Evolutionary conservation across 2,797 vertebrate genomes (phyloP), one percentile per base, ranked within the genome.

Genomic region (Hoplostethus atlanticus): DNA sequence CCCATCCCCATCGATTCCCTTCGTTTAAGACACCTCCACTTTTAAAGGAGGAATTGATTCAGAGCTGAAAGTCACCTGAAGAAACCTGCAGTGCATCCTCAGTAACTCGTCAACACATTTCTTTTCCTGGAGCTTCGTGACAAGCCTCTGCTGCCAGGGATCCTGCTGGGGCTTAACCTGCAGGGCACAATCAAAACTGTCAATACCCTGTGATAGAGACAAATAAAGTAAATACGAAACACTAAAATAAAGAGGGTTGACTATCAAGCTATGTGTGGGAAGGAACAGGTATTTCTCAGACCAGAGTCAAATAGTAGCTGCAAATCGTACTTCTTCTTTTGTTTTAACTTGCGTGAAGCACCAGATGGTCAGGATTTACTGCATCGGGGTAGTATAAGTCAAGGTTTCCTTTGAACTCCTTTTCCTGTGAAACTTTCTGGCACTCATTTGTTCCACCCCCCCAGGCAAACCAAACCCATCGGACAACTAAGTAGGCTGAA

Each of bases 131-230:
- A 95, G 83, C 85, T 94, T 94, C 17, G 85, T 86, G 61, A 93
- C 5, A 70, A 94, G 72, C 30, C 95, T 96, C 87, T 95, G 94
- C 67, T 95, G 92, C 91, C 94, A 96, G 1, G 86, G 94, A 84
- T 96, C 94, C 69, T n/a, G 79, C 84, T 88, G 92, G 71, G 94
- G 92, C 73, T 94, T 96, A 76, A 95, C 91, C 91, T 95, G n/a
- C 67, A 70, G 6, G 46, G 69, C 28, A 58, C 13, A 62, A 63
- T 16, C 6, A 2, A 44, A 21, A 50, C 6, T 40, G 5, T 73
- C 11, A 34, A 2, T 0, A 21, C 40, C 5, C 7, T 0, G 1
- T 46, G 44, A 9, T 3, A 44, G 3, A 30, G 21, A 53, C 42
- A 38, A 52, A 8, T n/a, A 13, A 13, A 44, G 44, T 15, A 46